Evolutionary conservation across 2,113 vertebrate genomes (phyloP).

Genomic region (Ifrita kowaldi): DNA sequence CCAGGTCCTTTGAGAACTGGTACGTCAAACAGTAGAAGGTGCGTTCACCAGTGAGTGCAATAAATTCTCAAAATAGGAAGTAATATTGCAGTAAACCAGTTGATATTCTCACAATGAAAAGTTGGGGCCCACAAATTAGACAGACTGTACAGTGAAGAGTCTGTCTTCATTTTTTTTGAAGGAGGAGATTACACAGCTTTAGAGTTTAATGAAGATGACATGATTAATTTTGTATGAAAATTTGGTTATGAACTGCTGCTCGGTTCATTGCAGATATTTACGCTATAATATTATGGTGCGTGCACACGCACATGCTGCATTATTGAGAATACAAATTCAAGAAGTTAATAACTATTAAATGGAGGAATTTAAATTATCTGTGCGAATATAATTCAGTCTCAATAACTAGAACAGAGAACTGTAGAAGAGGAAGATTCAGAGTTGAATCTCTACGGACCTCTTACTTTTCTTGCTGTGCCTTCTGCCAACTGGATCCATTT

Average conservation of each 20-base stretch:
- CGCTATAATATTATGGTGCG: neutral
- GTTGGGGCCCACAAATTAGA: neutral
- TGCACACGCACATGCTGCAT: fast-evolving
- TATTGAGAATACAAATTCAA: neutral
- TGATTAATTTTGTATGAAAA: neutral
- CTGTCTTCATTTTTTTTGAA: neutral
- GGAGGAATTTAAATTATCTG: neutral
- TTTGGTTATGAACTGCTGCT: neutral
- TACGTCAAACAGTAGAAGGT: neutral
- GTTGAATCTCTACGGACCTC: neutral
- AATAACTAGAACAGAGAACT: neutral
- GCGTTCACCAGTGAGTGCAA: neutral
- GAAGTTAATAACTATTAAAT: neutral
- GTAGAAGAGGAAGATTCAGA: neutral
- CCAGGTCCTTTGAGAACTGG: neutral
- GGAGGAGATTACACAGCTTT: neutral
- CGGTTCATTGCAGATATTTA: neutral
- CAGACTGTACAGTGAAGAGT: neutral
- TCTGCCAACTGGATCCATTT: neutral
- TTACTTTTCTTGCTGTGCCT: neutral
- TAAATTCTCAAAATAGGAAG: neutral
- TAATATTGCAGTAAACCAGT: neutral
- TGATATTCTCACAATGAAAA: neutral
- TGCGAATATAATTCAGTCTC: neutral
- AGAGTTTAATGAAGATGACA: neutral